Conservation (phyloP, 2,888 invertebrate genomes). For the Spicauda simplicius region DNA sequence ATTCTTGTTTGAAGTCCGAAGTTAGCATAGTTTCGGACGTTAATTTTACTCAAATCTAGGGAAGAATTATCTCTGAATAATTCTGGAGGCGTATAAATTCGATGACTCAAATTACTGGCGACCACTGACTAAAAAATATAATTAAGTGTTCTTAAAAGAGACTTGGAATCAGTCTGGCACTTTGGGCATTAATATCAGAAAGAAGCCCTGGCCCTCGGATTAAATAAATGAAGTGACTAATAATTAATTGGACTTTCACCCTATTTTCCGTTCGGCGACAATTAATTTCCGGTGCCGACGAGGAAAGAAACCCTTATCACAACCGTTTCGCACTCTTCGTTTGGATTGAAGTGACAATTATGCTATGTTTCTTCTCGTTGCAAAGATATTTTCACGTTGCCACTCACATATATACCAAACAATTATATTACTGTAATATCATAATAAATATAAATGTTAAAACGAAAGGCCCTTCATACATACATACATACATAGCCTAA, state of each 20-base stretch:
- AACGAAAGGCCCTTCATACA: no score
- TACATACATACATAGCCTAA: no score
- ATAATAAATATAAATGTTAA: no score
- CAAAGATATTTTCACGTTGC: conserved; percentile 38
- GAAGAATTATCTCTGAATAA: conserved; percentile 43
- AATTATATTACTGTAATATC: no score
- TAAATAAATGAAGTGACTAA: conserved; percentile 84
- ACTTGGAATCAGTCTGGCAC: conserved; percentile 68
- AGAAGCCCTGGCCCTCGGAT: conserved; percentile 72
- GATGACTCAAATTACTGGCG: conserved; percentile 46
- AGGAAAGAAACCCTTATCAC: conserved; percentile 84
- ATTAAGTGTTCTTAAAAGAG: conserved; percentile 54
- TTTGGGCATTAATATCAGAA: conserved; percentile 76
- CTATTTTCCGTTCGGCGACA: conserved; percentile 84
- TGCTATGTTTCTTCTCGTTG: conserved; percentile 49
- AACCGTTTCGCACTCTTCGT: conserved; percentile 71
- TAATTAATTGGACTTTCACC: conserved; percentile 85
- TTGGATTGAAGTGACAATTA: conserved; percentile 72
- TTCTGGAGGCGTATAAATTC: conserved; percentile 45
- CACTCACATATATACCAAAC: not conserved
- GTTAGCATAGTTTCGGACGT: conserved; percentile 38
- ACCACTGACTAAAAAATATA: conserved; percentile 40
- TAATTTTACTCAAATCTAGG: conserved; percentile 32
- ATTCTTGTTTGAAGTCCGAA: conserved; percentile 51
- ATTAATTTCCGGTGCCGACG: conserved; percentile 80